Base-by-base conservation (phyloP, 1,140 invertebrate species). In the Trichomalopsis sarcophagae region DNA sequence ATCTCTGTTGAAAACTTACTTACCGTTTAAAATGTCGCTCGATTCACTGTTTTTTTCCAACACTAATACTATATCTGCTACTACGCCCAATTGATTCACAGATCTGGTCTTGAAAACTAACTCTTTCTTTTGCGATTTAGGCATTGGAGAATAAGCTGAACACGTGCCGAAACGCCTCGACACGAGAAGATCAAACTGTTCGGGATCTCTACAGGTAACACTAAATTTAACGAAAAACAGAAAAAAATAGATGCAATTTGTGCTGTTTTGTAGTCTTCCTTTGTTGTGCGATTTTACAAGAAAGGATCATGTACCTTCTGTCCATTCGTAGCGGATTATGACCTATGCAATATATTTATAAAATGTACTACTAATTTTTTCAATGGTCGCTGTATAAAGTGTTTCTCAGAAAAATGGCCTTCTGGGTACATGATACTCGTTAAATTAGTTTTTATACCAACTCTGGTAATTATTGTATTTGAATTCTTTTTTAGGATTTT, bases 121-220 rank as follows among this genome's bases (percentile, higher is more conserved):
- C 10, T 44, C 40, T 84, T 0, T 79, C 68, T 77, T 87, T 87
- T 86, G 84, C 87, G 3, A 71, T 85, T 81, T 88, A 93, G 93
- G 92, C 93, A 23, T 86, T 93, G 91, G 93, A 93, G 87, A 93
- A 92, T 84, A 93, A 93, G 81, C 87, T 93, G 79, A 93, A 93
- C 82, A 92, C 93, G 69, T 93, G 93, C 86, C 90, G 91, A 86
- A 93, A 93, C 83, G 90, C 92, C 68, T 79, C 85, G 27, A 91
- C 92, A 44, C 88, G 93, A 88, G 93, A 93, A 88, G 92, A 93
- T 88, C 93, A 92, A 89, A 89, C 91, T n/a, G 90, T 93, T 74
- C 90, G 92, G 50, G 93, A 93, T 90, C 88, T 92, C 85, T 93
- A 93, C 92, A 93, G 93, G 93, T 93, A 93, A 93, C 91, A 89